Conservation (phyloP, 2,797 vertebrate genomes). For the Halcyon chelicuti region DNA sequence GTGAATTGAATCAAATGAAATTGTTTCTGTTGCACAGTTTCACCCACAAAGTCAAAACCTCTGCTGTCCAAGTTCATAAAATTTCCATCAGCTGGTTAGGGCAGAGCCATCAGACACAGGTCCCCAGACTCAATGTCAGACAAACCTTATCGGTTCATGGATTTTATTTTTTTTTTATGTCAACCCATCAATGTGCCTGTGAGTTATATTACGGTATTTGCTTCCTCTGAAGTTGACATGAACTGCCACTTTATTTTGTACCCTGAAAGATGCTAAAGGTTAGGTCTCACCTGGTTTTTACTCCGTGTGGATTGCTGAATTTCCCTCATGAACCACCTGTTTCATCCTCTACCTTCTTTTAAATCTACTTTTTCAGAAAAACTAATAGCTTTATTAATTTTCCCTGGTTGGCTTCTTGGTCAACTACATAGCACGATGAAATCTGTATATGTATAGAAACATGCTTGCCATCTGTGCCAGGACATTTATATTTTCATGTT, state of each 20-base stretch:
- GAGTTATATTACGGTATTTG: neutral
- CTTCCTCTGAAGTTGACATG: neutral
- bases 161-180: neutral
- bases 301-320: neutral
- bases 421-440: neutral
- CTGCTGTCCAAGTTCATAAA: constrained; percentile 58
- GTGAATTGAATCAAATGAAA: constrained; percentile 58
- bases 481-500: neutral
- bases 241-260: neutral
- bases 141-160: neutral
- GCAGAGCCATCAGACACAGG: neutral
- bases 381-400: neutral
- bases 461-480: neutral
- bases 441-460: neutral
- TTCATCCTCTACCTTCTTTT: neutral
- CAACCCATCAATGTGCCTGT: neutral
- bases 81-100: constrained; percentile 21
- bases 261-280: neutral
- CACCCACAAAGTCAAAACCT: constrained; percentile 11
- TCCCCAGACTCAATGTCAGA: constrained; percentile 34
- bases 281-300: neutral
- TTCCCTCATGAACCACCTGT: neutral
- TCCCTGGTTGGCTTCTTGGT: neutral
- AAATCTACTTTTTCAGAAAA: neutral
- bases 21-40: constrained; percentile 31